Evolutionary conservation across 2,888 invertebrate genomes (phyloP), one percentile per base, ranked within the genome.

Genomic region (Andrena trimmerana): DNA sequence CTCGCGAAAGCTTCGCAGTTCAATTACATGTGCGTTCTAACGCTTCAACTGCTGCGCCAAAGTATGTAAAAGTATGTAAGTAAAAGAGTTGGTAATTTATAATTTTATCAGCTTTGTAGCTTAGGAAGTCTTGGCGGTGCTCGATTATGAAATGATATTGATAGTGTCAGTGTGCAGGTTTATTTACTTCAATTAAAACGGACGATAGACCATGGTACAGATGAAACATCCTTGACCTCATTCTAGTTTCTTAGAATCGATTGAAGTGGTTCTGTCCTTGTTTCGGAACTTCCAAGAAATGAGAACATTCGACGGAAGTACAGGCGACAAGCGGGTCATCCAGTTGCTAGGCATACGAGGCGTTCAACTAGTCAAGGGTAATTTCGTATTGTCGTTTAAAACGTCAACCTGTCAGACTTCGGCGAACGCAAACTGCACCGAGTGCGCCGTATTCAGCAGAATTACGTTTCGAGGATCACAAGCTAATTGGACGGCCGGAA

Each of bases 331-430:
- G 33, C 33, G 27, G 52, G 76, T 52, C 67, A 24, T 36, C 13
- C 52, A n/a, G 60, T 20, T 48, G 10, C 50, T 8, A 24, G n/a
- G 6, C 57, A 5, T 24, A 24, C 20, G 65, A 66, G n/a, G 36
- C n/a, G 57, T 8, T 62, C 75, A 69, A 79, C 66, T 42, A 62
- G 60, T 60, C 27, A 1, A 42, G 2, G 48, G 33, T 48, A 79
- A 71, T 80, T 72, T 71, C 62, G 10, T 29, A 24, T 29, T 54
- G 67, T 63, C 62, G 33, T 60, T 48, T 72, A 72, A 81, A 81
- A 62, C 29, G 62, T 60, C 66, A 63, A 36, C 31, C 66, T 81
- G 71, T 67, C 79, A 78, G 52, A 59, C 52, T 66, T 16, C 62
- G n/a, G 20, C 2, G 29, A 48, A 31, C 27, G 57, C 36, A n/a